Evolutionary conservation across 1,140 invertebrate genomes (phyloP).

Genomic region (Probaryconus sp.): DNA sequence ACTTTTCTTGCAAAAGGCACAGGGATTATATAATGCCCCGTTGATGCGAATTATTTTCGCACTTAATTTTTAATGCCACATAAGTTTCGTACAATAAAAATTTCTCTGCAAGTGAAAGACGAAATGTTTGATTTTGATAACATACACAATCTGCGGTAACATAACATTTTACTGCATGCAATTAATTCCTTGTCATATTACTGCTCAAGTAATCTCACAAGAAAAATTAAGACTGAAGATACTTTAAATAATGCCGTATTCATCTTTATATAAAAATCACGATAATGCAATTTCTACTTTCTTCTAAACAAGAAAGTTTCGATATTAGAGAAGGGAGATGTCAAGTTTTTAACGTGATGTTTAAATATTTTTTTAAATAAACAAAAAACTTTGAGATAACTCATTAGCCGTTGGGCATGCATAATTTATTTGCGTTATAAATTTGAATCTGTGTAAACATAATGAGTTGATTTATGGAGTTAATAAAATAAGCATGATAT

Average conservation of each 20-base stretch:
- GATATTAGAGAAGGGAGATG: not conserved
- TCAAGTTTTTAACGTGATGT: too few species aligned
- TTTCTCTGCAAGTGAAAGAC: conserved; percentile 23
- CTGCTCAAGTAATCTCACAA: not conserved
- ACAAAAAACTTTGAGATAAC: too few species aligned
- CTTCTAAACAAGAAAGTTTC: conserved; percentile 3
- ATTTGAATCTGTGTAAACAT: too few species aligned
- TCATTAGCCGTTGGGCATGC: too few species aligned
- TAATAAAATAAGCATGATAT: too few species aligned
- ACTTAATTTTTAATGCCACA: conserved; percentile 19
- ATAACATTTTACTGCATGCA: conserved; percentile 3
- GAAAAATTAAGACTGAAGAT: conserved; percentile 6
- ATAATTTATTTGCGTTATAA: too few species aligned
- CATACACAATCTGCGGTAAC: not conserved
- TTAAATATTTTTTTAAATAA: too few species aligned
- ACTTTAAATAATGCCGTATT: conserved; percentile 4
- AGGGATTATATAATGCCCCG: conserved; percentile 2
- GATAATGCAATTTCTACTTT: conserved; percentile 25
- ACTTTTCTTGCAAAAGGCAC: conserved; percentile 4
- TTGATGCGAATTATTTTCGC: conserved; percentile 15
- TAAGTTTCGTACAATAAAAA: conserved; percentile 24
- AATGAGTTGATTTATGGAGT: too few species aligned
- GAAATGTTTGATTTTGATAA: conserved; percentile 22
- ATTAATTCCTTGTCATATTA: conserved; percentile 13
- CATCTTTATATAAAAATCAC: not conserved